Conservation (phyloP, 2,888 invertebrate species). For the Tipula confusa region DNA sequence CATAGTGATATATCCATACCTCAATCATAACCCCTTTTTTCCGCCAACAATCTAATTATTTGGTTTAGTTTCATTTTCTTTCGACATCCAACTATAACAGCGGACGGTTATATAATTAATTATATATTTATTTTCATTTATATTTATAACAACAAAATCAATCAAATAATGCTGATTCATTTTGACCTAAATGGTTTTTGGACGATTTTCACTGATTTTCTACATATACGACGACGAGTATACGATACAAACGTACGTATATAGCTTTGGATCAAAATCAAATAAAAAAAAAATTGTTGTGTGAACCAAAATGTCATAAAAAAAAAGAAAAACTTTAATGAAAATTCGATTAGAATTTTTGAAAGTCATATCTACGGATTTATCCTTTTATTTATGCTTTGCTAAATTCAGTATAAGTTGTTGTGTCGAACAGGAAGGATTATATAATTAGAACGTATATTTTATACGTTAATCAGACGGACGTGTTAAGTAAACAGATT, state of each 20-base stretch:
- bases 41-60: neutral
- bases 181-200: neutral
- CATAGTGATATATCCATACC: neutral
- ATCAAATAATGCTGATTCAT: conserved; percentile 12
- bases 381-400: neutral
- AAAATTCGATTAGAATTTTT: conserved; percentile 13
- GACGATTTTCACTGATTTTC: conserved; percentile 12
- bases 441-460: neutral
- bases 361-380: neutral
- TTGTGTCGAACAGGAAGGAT: neutral
- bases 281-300: conserved; percentile 3
- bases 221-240: neutral
- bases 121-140: conserved; percentile 25
- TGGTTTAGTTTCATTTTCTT: neutral
- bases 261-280: neutral
- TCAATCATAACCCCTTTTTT: neutral
- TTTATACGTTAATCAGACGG: neutral
- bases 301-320: neutral
- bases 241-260: neutral
- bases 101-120: neutral
- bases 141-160: conserved; percentile 12
- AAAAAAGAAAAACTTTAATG: too few species aligned
- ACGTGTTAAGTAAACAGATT: conserved; percentile 3
- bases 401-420: neutral
- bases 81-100: neutral